These are phyloP conservation scores for Naso thynnoides DNA, from an alignment of 2,797 vertebrate species.

Conservation along the genomic window DNA sequence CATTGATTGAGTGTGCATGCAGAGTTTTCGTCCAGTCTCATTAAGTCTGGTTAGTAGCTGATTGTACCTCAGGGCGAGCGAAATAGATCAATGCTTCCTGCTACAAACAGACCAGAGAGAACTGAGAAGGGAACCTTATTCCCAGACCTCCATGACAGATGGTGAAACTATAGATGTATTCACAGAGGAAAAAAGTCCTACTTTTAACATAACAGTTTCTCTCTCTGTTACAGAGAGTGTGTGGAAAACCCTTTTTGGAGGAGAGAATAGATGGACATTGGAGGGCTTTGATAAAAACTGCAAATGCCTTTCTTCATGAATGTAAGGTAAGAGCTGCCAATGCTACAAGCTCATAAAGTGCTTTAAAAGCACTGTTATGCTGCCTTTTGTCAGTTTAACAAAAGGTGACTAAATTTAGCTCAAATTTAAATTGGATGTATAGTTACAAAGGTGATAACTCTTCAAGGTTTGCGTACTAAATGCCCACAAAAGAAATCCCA, in stretches of 20 bases:
- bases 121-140: conserved; percentile 38
- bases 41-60: conserved; percentile 57
- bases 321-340: conserved; percentile 22
- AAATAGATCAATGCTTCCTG: conserved; percentile 62
- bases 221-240: conserved; percentile 14
- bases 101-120: conserved; percentile 41
- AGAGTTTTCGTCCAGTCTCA: conserved; percentile 54
- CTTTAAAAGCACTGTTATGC: conserved; percentile 30
- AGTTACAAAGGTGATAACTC: conserved; percentile 3
- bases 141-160: conserved; percentile 60
- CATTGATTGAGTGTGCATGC: conserved; percentile 69
- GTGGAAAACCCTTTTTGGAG: conserved; percentile 36
- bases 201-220: conserved; percentile 30
- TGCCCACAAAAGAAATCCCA: neutral
- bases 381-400: conserved; percentile 18
- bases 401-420: conserved; percentile 40
- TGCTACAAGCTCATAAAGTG: conserved; percentile 7
- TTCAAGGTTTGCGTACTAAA: neutral
- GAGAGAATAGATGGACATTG: conserved; percentile 44
- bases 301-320: conserved; percentile 38
- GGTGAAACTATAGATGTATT: conserved; percentile 32
- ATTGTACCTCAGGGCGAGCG: conserved; percentile 47
- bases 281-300: conserved; percentile 46
- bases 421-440: conserved; percentile 19
- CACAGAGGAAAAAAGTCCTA: conserved; percentile 9